Percentiles rank a stretch among this genome's conserved stretches.
Evolutionary conservation across 2,888 invertebrate genomes (phyloP).

Genomic region (Nebria brevicollis): DNA sequence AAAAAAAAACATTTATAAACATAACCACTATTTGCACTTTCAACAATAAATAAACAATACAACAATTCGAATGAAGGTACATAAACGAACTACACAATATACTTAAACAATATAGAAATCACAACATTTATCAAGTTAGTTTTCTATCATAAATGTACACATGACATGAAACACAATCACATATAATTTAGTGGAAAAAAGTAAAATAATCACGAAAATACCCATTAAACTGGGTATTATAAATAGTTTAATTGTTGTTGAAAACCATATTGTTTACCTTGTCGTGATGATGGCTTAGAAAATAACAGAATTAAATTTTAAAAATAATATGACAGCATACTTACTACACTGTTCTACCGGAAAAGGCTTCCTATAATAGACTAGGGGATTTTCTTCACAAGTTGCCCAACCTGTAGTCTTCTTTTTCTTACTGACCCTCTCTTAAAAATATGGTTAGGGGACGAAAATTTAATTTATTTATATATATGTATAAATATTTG

Average conservation of each 20-base stretch:
- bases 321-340: conserved; percentile 45
- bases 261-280: conserved; percentile 25
- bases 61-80: neutral
- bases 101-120: neutral
- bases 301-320: conserved; percentile 29
- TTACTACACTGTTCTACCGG: conserved; percentile 44
- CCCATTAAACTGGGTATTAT: neutral
- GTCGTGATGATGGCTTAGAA: conserved; percentile 33
- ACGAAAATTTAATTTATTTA: too few relatives aligned
- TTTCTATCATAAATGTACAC: conserved; percentile 28
- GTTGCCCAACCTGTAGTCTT: conserved; percentile 6
- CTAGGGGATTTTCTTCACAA: conserved; percentile 34
- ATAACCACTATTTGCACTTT: conserved; percentile 20
- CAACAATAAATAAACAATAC: neutral
- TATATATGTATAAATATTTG: too few relatives aligned
- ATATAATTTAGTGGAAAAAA: conserved; percentile 28
- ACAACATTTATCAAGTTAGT: conserved; percentile 27
- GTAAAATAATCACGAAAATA: conserved; percentile 35
- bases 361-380: conserved; percentile 36
- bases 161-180: conserved; percentile 43
- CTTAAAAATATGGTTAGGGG: neutral
- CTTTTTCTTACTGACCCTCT: conserved; percentile 13
- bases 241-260: conserved; percentile 24
- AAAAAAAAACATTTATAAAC: neutral
- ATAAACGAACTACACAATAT: neutral